A percentile compares a stretch with the other conserved stretches of the same genome.
Conservation (phyloP, 2,888 invertebrate genomes). For the Drosophila mulleri region DNA sequence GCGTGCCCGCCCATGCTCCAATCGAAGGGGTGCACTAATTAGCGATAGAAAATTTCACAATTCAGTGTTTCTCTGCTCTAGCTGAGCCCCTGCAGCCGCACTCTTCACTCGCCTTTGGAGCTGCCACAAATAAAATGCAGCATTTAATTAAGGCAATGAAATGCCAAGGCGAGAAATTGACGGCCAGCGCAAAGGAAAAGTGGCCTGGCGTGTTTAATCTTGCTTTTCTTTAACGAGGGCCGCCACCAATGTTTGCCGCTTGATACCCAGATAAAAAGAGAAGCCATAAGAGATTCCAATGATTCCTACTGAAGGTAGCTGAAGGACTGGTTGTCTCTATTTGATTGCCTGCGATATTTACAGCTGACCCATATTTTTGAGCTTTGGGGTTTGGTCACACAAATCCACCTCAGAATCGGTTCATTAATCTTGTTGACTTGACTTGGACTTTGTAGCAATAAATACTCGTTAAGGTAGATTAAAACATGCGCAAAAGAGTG, state of each 20-base stretch:
- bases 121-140: slow-evolving; percentile 71
- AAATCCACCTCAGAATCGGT: too few relatives aligned
- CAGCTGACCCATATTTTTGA: background rate
- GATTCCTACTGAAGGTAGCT: background rate
- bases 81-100: slow-evolving; percentile 6
- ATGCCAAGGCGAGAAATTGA: slow-evolving; percentile 70
- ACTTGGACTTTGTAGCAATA: too few relatives aligned
- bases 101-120: slow-evolving; percentile 47
- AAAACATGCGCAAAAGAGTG: too few relatives aligned
- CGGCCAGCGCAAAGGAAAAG: slow-evolving; percentile 64
- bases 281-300: background rate
- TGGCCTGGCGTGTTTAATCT: slow-evolving; percentile 67
- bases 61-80: slow-evolving; percentile 34
- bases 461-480: too few relatives aligned
- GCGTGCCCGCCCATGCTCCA: background rate
- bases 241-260: background rate
- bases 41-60: slow-evolving; percentile 68
- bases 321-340: background rate
- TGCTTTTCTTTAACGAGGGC: slow-evolving; percentile 65
- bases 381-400: too few relatives aligned
- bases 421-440: too few relatives aligned
- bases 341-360: background rate
- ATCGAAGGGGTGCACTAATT: slow-evolving; percentile 47
- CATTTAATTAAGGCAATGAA: slow-evolving; percentile 78
- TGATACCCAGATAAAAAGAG: background rate